Conservation (phyloP, 1,140 invertebrate species). For the Bombus affinis region DNA sequence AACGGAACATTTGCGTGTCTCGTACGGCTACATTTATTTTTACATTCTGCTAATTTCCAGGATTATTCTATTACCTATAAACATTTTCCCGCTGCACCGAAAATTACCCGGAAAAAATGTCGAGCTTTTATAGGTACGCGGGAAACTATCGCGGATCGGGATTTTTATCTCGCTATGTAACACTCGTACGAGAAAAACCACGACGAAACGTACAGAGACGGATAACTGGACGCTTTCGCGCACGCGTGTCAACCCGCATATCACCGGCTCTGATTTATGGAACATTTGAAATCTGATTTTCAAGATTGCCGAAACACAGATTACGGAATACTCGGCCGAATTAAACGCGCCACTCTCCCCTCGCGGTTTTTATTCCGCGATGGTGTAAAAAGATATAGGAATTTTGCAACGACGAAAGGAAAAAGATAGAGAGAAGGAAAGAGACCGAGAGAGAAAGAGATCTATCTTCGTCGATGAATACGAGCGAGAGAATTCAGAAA, state of each 20-base stretch:
- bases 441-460: neutral
- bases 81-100: neutral
- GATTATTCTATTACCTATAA: conserved; percentile 3
- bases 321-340: neutral
- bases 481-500: conserved; percentile 51
- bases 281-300: neutral
- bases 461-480: neutral
- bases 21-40: neutral
- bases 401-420: neutral
- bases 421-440: neutral
- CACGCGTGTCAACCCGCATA: neutral
- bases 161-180: neutral
- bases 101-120: neutral
- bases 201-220: neutral
- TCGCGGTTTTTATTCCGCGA: neutral
- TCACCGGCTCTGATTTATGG: neutral
- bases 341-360: neutral
- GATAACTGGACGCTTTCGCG: too few species aligned
- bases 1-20: neutral
- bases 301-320: neutral
- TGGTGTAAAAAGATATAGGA: neutral
- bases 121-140: neutral
- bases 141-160: neutral
- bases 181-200: neutral
- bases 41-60: neutral